A percentile compares a stretch with the other conserved stretches of the same genome.
Evolutionary conservation across 1,140 invertebrate genomes (phyloP).

Genomic region (Pseudomyrmex pallidus): DNA sequence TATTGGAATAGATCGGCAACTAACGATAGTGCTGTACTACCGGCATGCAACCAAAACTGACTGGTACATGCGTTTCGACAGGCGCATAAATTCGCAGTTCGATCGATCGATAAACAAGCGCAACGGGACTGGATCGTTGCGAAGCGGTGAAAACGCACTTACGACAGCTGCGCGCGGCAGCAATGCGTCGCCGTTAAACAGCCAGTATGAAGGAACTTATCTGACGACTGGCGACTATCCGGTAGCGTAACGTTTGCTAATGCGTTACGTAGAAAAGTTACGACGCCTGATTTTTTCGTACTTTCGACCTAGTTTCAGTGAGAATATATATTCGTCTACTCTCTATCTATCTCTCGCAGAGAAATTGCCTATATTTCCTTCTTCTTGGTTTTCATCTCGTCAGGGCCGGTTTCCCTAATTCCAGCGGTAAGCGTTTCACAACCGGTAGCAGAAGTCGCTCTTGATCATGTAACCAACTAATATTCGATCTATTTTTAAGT

Average conservation of each 20-base stretch:
- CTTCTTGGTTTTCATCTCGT: background rate
- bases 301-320: constrained; percentile 50
- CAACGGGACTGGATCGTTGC: constrained; percentile 17
- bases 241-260: constrained; percentile 57
- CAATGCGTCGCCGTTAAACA: constrained; percentile 18
- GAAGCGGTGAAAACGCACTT: constrained; percentile 64
- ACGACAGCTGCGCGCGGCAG: constrained; percentile 26
- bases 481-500: constrained; percentile 29
- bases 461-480: constrained; percentile 36
- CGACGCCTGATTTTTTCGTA: constrained; percentile 55
- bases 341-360: constrained; percentile 12
- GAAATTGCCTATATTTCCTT: background rate
- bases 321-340: constrained; percentile 12
- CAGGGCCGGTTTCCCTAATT: constrained; percentile 16
- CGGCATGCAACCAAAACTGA: constrained; percentile 12
- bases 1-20: constrained; percentile 22
- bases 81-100: constrained; percentile 58
- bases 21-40: constrained; percentile 28
- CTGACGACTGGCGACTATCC: constrained; percentile 56
- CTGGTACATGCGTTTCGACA: constrained; percentile 49
- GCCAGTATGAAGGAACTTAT: constrained; percentile 61
- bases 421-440: background rate
- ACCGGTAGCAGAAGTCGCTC: background rate
- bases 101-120: constrained; percentile 62
- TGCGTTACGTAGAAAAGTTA: constrained; percentile 54